Percentiles rank a stretch among this genome's conserved stretches.
These are phyloP conservation scores for Hoplias malabaricus DNA, from an alignment of 2,113 vertebrate species.

Conservation along the genomic window DNA sequence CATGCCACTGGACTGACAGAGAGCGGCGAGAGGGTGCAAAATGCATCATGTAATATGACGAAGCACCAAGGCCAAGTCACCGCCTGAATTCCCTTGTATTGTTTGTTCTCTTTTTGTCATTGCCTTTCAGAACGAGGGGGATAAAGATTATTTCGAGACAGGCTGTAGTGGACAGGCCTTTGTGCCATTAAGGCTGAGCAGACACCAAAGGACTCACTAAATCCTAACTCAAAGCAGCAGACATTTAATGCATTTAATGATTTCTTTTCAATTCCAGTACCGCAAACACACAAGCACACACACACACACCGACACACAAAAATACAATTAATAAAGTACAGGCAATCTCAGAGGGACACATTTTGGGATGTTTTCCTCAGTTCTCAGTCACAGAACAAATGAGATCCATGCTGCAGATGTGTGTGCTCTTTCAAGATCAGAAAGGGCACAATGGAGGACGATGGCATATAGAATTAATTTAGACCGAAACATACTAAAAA, in stretches of 20 bases:
- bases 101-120: not conserved
- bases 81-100: constrained; percentile 7
- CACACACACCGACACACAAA: no score
- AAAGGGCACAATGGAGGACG: not conserved
- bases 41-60: constrained; percentile 12
- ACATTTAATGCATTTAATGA: no score
- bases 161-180: not conserved
- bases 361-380: not conserved
- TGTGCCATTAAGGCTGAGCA: constrained; percentile 20
- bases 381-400: not conserved
- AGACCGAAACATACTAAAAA: not conserved
- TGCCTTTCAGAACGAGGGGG: not conserved
- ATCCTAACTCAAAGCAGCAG: not conserved
- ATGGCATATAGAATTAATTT: not conserved
- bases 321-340: not conserved
- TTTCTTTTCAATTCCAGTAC: not conserved
- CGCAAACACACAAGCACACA: no score
- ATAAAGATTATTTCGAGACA: not conserved
- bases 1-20: constrained; percentile 33
- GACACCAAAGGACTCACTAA: not conserved
- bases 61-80: not conserved
- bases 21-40: not conserved
- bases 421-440: not conserved
- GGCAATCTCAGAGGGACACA: not conserved
- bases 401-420: not conserved